Percentiles rank a stretch among this genome's conserved stretches.
Conservation (phyloP, 2,888 invertebrate genomes). For the Lycocerus yunnanus region DNA sequence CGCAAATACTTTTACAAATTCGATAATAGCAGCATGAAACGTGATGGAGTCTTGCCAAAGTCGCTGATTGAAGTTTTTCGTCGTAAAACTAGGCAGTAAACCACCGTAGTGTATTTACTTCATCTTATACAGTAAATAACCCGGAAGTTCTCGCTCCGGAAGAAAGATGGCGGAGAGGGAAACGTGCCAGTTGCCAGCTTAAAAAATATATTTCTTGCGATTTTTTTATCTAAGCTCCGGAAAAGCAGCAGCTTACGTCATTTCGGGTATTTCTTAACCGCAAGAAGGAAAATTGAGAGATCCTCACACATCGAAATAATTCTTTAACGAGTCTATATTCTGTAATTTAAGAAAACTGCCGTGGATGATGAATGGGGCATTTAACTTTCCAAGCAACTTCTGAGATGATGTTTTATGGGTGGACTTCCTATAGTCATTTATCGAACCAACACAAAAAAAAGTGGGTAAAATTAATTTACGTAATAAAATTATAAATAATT, state of each 20-base stretch:
- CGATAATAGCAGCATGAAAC: conserved; percentile 19
- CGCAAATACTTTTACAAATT: conserved; percentile 26
- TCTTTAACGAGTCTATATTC: neutral
- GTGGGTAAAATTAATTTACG: neutral
- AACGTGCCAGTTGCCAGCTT: conserved; percentile 32
- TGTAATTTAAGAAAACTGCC: neutral
- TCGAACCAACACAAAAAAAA: neutral
- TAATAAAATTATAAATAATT: neutral
- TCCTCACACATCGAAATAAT: neutral
- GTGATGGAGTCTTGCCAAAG: conserved; percentile 27
- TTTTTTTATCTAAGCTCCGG: conserved; percentile 29
- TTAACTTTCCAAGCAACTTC: neutral
- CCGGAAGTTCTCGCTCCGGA: conserved; percentile 31
- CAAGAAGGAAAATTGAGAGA: neutral
- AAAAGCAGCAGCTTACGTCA: conserved; percentile 16
- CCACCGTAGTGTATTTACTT: conserved; percentile 30
- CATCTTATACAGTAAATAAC: conserved; percentile 32
- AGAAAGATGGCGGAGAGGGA: conserved; percentile 32
- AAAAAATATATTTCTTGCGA: conserved; percentile 27
- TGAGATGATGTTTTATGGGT: neutral
- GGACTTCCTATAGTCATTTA: neutral
- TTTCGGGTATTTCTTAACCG: conserved; percentile 13
- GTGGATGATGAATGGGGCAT: neutral
- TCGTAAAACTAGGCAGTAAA: conserved; percentile 30
- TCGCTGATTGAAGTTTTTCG: conserved; percentile 31